Evolutionary conservation across 2,888 invertebrate species (phyloP).

Genomic region (Dasysyrphus tricinctus): DNA sequence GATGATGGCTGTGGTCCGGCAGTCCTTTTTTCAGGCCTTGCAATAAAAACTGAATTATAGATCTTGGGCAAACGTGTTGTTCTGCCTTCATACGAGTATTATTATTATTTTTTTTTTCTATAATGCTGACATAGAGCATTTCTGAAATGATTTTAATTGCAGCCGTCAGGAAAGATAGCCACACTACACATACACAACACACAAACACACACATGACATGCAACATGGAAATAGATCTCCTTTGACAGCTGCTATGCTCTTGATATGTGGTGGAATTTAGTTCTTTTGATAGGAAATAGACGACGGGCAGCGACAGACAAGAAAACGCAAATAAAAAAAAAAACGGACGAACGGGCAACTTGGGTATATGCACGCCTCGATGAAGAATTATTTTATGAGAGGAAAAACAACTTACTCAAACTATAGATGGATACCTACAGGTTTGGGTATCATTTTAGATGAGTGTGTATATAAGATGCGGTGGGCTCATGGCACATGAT

Average conservation of each 20-base stretch:
- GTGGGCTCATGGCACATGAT: conserved; percentile 2
- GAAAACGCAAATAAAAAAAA: too few species aligned
- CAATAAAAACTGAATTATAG: conserved; percentile 69
- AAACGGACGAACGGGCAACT: not conserved
- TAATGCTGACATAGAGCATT: conserved; percentile 22
- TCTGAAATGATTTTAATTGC: conserved; percentile 72
- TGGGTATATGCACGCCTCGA: conserved; percentile 1
- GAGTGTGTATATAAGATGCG: not conserved
- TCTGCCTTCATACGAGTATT: not conserved
- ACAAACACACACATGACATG: conserved; percentile 33
- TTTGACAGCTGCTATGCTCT: conserved; percentile 66
- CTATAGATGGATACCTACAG: not conserved
- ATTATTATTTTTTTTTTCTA: not conserved
- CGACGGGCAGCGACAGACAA: not conserved
- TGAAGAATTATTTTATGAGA: conserved; percentile 15
- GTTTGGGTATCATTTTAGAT: not conserved
- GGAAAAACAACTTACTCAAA: conserved; percentile 45
- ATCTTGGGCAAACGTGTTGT: conserved; percentile 58
- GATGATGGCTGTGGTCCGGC: not conserved
- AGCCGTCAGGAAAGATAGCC: conserved; percentile 55
- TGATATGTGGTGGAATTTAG: conserved; percentile 61
- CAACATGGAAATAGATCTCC: conserved; percentile 73
- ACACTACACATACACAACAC: not conserved
- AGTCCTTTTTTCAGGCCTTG: conserved; percentile 27
- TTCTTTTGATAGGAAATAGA: conserved; percentile 54